Conservation (phyloP, 2,113 vertebrate species). For the Sinosuthora webbiana region DNA sequence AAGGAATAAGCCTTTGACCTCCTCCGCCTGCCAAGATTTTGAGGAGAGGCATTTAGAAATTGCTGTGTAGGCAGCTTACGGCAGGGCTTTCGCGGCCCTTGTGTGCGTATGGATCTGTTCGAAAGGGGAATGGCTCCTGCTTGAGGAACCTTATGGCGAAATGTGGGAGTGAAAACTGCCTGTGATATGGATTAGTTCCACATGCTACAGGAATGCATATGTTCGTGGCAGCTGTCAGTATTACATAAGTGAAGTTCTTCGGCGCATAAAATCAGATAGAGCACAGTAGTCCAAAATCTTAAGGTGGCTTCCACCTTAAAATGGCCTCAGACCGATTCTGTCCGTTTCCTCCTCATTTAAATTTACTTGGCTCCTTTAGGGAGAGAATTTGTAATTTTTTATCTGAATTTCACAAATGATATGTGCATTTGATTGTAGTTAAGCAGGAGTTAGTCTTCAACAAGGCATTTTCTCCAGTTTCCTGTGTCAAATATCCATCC, state of each 20-base stretch:
- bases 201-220: neutral
- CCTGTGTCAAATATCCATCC: fast-evolving
- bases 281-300: neutral
- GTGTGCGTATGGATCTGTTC: neutral
- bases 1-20: neutral
- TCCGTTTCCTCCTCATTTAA: neutral
- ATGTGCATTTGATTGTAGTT: neutral
- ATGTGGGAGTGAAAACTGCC: neutral
- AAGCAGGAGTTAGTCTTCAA: neutral
- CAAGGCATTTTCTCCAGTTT: neutral
- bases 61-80: neutral
- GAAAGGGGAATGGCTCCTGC: neutral
- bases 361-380: neutral
- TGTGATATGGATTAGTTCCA: neutral
- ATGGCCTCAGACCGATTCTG: neutral
- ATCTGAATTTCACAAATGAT: neutral
- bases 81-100: neutral
- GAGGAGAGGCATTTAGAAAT: neutral
- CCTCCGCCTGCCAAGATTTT: neutral
- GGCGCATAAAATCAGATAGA: neutral
- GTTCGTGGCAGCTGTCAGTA: neutral
- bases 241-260: slow-evolving; percentile 47
- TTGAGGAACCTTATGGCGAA: neutral
- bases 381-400: neutral
- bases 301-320: neutral